Evolutionary conservation across 1,140 invertebrate genomes (phyloP), one percentile per base, ranked within the genome.

Genomic region (Probaryconus sp.): DNA sequence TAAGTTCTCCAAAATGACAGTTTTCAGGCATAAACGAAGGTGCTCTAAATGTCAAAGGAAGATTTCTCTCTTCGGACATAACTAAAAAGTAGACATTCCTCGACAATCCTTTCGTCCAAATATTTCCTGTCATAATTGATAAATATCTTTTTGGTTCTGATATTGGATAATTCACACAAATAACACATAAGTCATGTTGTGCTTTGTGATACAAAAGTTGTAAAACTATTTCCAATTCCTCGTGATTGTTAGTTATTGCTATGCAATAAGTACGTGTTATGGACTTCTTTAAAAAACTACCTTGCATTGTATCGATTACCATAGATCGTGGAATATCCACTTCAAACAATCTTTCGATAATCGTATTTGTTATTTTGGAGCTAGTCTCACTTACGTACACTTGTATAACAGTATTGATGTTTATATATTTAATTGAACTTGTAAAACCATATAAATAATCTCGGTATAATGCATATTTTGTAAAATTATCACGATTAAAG

Each of bases 51-150:
- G 56, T 14, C 6, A 61, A 16, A 42, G 69, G 40, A 0, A 31
- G 30, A 20, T 60, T 65, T 47, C 31, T 31, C 13, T 43, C 20
- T 3, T 26, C n/a, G 2, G 69, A 65, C 30, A 70, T 65, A 1
- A 30, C 48, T 7, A 79, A 38, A 21, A 77, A 79, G 24, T 70
- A 58, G 9, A 79, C 28, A 37, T 77, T 76, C 28, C 69, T 71
- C 3, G 71, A 69, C 28, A 68, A 37, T 13, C 76, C 78, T 28
- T 51, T 76, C n/a, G 55, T 76, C 78, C 78, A 79, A 40, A 79
- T 48, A 51, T 58, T 10, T 2, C 56, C 51, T 5, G 72, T 63
- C 2, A 77, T 14, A 1, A 5, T 3, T n/a, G 69, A 50, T 28
- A 77, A 50, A 64, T 73, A 58, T 17, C 11, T 4, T 1, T 28